A percentile compares a stretch with the other conserved stretches of the same genome.
These are phyloP conservation scores for Piezodorus guildinii DNA, from an alignment of 1,140 invertebrate genomes.

Conservation along the genomic window DNA sequence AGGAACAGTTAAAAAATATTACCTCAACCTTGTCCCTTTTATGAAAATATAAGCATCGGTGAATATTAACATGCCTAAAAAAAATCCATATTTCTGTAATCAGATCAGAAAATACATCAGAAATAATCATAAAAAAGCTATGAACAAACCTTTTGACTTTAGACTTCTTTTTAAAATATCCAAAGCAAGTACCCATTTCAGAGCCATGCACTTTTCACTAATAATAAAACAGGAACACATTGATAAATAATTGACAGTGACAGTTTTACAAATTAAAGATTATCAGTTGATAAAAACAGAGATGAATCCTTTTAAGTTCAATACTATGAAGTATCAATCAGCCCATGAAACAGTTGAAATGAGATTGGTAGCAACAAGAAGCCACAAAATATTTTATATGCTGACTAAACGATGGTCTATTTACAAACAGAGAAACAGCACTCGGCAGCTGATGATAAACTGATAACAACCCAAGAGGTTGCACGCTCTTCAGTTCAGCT, in stretches of 20 bases:
- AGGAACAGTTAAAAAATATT: neutral
- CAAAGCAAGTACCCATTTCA: slow-evolving; percentile 6
- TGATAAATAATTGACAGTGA: slow-evolving; percentile 2
- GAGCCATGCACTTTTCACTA: neutral
- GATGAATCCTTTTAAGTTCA: too few relatives aligned
- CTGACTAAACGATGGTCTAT: too few relatives aligned
- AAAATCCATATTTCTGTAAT: neutral
- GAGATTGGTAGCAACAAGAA: too few relatives aligned
- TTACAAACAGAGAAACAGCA: too few relatives aligned
- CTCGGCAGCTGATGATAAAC: too few relatives aligned
- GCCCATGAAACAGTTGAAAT: too few relatives aligned
- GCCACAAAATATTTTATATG: too few relatives aligned
- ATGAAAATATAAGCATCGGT: slow-evolving; percentile 12
- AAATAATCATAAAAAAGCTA: slow-evolving; percentile 2
- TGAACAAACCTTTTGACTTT: slow-evolving; percentile 16
- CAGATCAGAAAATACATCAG: neutral
- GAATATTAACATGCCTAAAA: slow-evolving; percentile 14
- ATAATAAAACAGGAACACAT: neutral
- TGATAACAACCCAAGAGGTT: too few relatives aligned
- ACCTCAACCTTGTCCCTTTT: slow-evolving; percentile 16
- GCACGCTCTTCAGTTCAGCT: too few relatives aligned
- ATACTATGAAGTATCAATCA: too few relatives aligned
- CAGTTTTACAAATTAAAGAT: too few relatives aligned
- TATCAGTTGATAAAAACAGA: too few relatives aligned
- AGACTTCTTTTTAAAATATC: neutral